Percentiles rank a stretch among this genome's conserved stretches.
phyloP scores from a whole-genome alignment of 2,113 vertebrate species.

The Dendrocopos noguchii region DNA sequence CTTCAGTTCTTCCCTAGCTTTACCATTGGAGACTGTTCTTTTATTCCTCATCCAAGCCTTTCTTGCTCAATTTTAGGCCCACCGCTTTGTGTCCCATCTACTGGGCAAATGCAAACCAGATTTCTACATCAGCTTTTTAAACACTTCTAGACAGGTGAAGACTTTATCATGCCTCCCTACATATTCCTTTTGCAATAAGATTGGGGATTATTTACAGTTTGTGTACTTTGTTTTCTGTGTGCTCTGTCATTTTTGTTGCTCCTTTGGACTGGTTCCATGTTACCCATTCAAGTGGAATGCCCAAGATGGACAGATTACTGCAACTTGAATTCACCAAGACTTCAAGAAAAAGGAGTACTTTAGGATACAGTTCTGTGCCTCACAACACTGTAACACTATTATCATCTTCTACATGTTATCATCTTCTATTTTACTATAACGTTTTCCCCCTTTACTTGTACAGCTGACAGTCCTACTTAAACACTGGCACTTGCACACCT shows the following conservation, averaged over 20 bases:
- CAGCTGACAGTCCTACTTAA: not conserved
- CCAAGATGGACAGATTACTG: not conserved
- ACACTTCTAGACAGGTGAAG: not conserved
- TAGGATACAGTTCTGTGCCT: not conserved
- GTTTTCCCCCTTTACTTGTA: not conserved
- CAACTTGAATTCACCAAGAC: not conserved
- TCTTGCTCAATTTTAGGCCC: not conserved
- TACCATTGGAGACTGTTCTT: not conserved
- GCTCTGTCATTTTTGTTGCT: not conserved
- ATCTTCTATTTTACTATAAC: not conserved
- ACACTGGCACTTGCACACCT: not conserved
- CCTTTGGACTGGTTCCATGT: not conserved
- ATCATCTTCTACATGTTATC: not conserved
- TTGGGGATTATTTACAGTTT: not conserved
- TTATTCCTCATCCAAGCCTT: not conserved
- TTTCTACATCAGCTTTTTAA: not conserved
- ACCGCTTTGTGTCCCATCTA: not conserved
- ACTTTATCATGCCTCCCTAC: not conserved
- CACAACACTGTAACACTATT: not conserved
- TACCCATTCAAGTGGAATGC: not conserved
- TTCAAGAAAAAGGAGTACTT: not conserved
- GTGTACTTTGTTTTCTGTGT: not conserved
- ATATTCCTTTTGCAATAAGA: not conserved
- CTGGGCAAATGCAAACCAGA: not conserved
- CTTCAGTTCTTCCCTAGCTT: not conserved